Evolutionary conservation across 2,797 vertebrate genomes (phyloP).

Genomic region (Gila robusta): DNA sequence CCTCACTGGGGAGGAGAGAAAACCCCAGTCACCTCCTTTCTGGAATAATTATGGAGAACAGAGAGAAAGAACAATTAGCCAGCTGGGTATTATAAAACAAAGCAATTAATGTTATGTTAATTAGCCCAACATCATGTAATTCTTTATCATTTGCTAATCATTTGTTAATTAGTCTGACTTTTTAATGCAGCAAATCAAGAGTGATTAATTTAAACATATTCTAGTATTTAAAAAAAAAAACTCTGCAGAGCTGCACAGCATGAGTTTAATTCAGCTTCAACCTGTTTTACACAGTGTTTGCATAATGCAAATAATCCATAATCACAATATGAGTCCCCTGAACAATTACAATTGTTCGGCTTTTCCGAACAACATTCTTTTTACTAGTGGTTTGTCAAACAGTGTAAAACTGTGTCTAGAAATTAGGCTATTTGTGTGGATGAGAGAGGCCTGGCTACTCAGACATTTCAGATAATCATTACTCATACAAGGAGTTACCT

Average conservation of each 20-base stretch:
- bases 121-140: constrained; percentile 77
- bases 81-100: constrained; percentile 81
- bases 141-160: constrained; percentile 76
- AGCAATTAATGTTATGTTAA: constrained; percentile 80
- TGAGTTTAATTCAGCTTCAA: constrained; percentile 40
- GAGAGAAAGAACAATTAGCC: constrained; percentile 75
- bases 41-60: constrained; percentile 68
- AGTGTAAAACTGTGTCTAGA: not conserved
- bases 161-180: constrained; percentile 74
- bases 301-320: not conserved
- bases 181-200: constrained; percentile 69
- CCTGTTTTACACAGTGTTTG: constrained; percentile 33
- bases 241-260: constrained; percentile 49
- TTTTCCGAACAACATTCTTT: not conserved
- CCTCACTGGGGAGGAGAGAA: constrained; percentile 25
- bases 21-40: constrained; percentile 56
- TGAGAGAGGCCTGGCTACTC: constrained; percentile 13
- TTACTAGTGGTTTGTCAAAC: not conserved
- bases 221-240: constrained; percentile 69
- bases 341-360: not conserved
- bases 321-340: not conserved
- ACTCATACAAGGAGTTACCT: constrained; percentile 22
- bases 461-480: constrained; percentile 44
- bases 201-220: constrained; percentile 72
- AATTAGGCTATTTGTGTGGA: not conserved